phyloP scores from a whole-genome alignment of 2,888 invertebrate genomes.

The Limnephilus auricula region DNA sequence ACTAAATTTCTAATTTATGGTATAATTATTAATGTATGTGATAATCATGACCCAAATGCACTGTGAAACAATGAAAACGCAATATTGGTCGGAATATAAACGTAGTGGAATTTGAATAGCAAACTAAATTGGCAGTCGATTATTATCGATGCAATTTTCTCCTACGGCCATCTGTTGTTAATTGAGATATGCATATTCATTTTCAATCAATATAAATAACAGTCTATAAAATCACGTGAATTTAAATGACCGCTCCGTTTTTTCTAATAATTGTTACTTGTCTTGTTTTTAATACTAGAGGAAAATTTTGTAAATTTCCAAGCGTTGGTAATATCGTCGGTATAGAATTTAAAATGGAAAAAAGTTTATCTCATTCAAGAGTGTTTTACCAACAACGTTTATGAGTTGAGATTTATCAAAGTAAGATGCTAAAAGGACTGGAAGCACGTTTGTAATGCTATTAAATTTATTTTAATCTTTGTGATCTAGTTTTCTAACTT shows the following conservation, averaged over 20 bases:
- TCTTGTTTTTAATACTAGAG: too few species aligned
- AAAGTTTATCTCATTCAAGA: too few species aligned
- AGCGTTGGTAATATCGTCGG: too few species aligned
- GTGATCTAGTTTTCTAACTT: too few species aligned
- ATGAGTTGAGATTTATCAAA: too few species aligned
- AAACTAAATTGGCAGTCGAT: constrained; percentile 48
- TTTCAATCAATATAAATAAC: not conserved
- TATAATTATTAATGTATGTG: not conserved
- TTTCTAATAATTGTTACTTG: too few species aligned
- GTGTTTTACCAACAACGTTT: too few species aligned
- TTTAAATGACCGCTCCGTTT: not conserved
- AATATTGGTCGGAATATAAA: not conserved
- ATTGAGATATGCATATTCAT: constrained; percentile 4
- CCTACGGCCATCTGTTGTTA: constrained; percentile 43
- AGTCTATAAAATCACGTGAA: not conserved
- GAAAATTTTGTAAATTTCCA: too few species aligned
- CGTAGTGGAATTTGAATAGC: constrained; percentile 38
- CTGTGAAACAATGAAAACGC: constrained; percentile 56
- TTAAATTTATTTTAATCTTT: too few species aligned
- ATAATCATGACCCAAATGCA: constrained; percentile 54
- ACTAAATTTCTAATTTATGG: not conserved
- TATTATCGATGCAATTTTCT: constrained; percentile 48
- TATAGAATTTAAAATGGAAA: too few species aligned
- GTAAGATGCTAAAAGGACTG: too few species aligned
- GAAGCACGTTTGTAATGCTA: too few species aligned